Base-by-base conservation (phyloP, 2,113 vertebrate genomes). In the Orycteropus afer region DNA sequence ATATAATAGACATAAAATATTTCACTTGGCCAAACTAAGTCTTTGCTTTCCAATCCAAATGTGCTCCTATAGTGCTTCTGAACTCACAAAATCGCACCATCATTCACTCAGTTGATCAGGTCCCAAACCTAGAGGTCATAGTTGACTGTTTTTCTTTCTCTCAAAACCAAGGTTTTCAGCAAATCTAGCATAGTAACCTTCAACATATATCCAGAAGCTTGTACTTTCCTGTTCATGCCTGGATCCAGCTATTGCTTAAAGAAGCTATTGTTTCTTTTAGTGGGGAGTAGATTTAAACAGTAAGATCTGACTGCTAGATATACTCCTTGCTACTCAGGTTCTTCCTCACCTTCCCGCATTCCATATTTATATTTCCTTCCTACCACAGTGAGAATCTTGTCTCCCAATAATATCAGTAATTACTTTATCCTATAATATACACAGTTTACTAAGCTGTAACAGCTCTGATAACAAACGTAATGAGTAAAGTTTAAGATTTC, bases 401-500 rank as follows among this genome's bases (percentile, higher is more conserved):
- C 18, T 93, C 32, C 34, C 53, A 49, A 83, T 51, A 93, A 67
- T 57, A 63, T 32, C 53, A 49, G 79, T 51, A 93, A 67, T 57
- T 55, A 32, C 37, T 76, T 9, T 81, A 32, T 81, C 27, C 20
- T 84, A 81, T 20, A 94, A 82, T 45, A 82, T 82, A 57, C 49
- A 47, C 23, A 53, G 15, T 84, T 86, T 61, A 51, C 7, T 45
- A 57, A 82, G 63, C 17, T n/a, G 73, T 53, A 69, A 22, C 1
- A 94, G 6, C 91, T 83, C 57, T 49, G 23, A 84, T 76, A 91
- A 73, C 17, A 79, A 83, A 89, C 18, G 10, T 55, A 63, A 86
- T 47, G 27, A 49, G 10, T 59, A 59, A 90, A 90, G 15, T 67
- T 90, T 2, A 87, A 93, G 37, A 51, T 81, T n/a, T 61, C 12